Evolutionary conservation across 2,113 vertebrate genomes (phyloP), one percentile per base, ranked within the genome.

Genomic region (Sturnira hondurensis): DNA sequence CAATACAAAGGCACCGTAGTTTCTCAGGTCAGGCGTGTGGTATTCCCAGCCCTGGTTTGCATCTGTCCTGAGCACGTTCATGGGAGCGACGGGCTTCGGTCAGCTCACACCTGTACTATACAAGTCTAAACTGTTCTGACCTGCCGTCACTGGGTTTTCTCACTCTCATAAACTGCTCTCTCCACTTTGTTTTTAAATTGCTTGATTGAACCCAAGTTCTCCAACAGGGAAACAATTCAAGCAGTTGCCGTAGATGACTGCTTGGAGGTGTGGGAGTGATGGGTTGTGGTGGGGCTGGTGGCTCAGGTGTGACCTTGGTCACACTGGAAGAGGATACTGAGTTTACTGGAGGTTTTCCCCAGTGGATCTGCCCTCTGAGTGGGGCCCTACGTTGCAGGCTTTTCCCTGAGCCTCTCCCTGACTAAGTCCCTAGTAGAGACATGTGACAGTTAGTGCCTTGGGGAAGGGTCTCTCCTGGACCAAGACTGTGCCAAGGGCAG

Each of bases 61-160:
- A 15, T 43, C 13, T 50, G 74, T 14, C 24, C 76, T 47, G 33
- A 56, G 50, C 6, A 19, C 1, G 16, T 22, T 24, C 24, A 2
- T 74, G 3, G 11, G 61, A 67, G 56, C 2, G 14, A 12, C 11
- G 2, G 3, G 17, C 24, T 41, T 33, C 76, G 31, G 22, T 24
- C 22, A 31, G 4, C 54, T 63, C 1, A 0, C 20, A 24, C 2
- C 36, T 19, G 8, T 3, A 1, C 20, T 36, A 4, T 0, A 2
- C 26, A 15, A 20, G 12, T 17, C 3, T 36, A 54, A 54, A 24
- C 31, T 47, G 15, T 71, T 73, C 36, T 50, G 3, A 31, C 2
- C 15, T 11, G 36, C 15, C n/a, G 4, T 58, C 50, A 26, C 67
- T 15, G 13, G 45, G 31, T 22, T 68, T 7, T 1, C 28, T 71